Evolutionary conservation across 2,888 invertebrate species (phyloP), one percentile per base, ranked within the genome.

Genomic region (Globia sparganii): DNA sequence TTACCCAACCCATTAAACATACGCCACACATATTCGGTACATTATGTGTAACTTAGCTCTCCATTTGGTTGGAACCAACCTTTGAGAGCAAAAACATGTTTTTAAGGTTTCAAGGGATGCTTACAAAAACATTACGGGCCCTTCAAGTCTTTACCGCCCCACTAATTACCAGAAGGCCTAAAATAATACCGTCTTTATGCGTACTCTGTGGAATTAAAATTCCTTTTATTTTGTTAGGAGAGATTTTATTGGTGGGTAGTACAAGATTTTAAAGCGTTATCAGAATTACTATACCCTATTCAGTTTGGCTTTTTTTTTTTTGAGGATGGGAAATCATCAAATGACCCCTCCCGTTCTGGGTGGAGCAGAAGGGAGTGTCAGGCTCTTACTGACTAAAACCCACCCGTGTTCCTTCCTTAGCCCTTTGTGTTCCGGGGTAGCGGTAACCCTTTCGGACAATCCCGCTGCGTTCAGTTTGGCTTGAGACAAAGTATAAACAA

Each of bases 41-140:
- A 77, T 78, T 78, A 83, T 85, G 85, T 84, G 82, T 87, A 84
- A 84, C 85, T 90, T 89, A 89, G 88, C 85, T 80, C 80, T 82
- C 88, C 88, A 90, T 91, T 91, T 86, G 84, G 75, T 83, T 78
- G 69, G 61, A 76, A 80, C 78, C 81, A 88, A 80, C 89, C 81
- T 86, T 67, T 78, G 89, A 93, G 90, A 92, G 93, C 87, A 86
- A 91, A 92, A 90, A 77, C 92, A 83, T 93, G 93, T 93, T 92
- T 87, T 86, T 78, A 88, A 87, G 87, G 90, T 88, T 91, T 88
- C 88, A 83, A 77, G 77, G 87, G 80, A 81, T 72, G 72, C 82
- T 85, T 86, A 87, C 84, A 86, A 87, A 90, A 91, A 90, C 87
- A 89, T 87, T 78, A 80, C 75, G 75, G 76, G 43, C 56, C 82